These are phyloP conservation scores for Osmerus mordax DNA, from an alignment of 2,113 vertebrate species.

Conservation along the genomic window DNA sequence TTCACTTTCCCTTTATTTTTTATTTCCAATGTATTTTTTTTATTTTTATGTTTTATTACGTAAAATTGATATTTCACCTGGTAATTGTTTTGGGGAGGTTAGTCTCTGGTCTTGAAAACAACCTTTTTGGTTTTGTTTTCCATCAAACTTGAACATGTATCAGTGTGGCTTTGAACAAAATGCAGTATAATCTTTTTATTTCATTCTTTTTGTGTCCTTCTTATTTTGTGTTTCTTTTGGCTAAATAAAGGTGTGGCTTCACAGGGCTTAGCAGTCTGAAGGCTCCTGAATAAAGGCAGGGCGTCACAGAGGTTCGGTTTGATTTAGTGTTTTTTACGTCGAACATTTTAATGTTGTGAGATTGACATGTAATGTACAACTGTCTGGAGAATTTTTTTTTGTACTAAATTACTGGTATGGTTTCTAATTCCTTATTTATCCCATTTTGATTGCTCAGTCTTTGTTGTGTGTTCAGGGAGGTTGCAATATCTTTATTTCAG, in stretches of 20 bases:
- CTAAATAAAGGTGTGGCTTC: slow-evolving; percentile 63
- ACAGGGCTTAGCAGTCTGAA: slow-evolving; percentile 89
- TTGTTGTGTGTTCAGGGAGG: slow-evolving; percentile 64
- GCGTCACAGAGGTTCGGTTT: slow-evolving; percentile 57
- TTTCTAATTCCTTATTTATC: slow-evolving; percentile 25
- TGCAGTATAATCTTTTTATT: slow-evolving; percentile 73
- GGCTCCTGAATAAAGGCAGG: slow-evolving; percentile 46
- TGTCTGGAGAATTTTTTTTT: slow-evolving; percentile 56
- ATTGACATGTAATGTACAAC: slow-evolving; percentile 62
- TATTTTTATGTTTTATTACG: slow-evolving; percentile 51
- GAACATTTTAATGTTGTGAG: slow-evolving; percentile 67
- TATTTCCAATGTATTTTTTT: slow-evolving; percentile 37
- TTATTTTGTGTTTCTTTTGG: too few relatives aligned
- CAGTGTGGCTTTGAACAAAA: slow-evolving; percentile 78
- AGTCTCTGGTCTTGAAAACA: slow-evolving; percentile 55
- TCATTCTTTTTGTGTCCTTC: slow-evolving; percentile 71
- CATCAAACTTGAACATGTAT: slow-evolving; percentile 66
- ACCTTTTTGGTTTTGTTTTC: slow-evolving; percentile 50
- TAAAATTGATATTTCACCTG: slow-evolving; percentile 61
- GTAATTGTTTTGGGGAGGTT: slow-evolving; percentile 52
- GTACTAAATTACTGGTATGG: slow-evolving; percentile 62
- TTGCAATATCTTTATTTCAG: slow-evolving; percentile 49
- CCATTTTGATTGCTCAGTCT: slow-evolving; percentile 46
- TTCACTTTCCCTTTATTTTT: slow-evolving; percentile 72
- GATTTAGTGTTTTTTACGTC: slow-evolving; percentile 54